Evolutionary conservation across 92 coral and sea anemone species (phyloP), one percentile per base, ranked within the genome.

Genomic region (Parazoanthus darwini): DNA sequence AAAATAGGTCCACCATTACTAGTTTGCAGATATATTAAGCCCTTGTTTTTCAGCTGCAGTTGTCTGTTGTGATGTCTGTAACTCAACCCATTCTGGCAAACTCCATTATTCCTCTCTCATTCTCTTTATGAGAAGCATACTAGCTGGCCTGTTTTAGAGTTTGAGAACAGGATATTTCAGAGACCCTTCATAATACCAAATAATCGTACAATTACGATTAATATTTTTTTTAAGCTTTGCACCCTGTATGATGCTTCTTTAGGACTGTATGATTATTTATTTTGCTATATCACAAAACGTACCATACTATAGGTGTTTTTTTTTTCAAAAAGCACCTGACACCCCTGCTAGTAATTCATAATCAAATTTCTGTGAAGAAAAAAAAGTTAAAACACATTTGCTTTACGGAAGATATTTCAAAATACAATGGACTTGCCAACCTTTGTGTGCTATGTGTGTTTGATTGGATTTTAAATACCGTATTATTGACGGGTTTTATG

Each of bases 231-330:
- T 36, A 0, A 37, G 36, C 7, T 74, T 74, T 74, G 78, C 46
- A 74, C 33, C 73, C 26, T 67, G 73, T 67, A 22, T 33, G 73
- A 23, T 67, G 73, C 73, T 22, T 67, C 23, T 74, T 33, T 11
- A 23, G 78, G 78, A 35, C 78, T 74, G 42, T 74, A 74, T 46
- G 46, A 74, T 74, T 74, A 74, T 74, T 29, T 74, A 74, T 74
- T 74, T 74, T 35, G 33, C 33, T 29, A 74, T 13, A 74, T 66
- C 29, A 26, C 72, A 66, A 66, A 67, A 67, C 42, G 2, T 39
- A 22, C n/a, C 5, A 39, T 39, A 39, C 33, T 29, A 4, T 67
- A 25, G 29, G 73, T 23, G 73, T 25, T 25, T 22, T 67, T 67
- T 39, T 39, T 39, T 39, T 29, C 42, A 39, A 39, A 39, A 39